Evolutionary conservation across 1,140 invertebrate species (phyloP), one percentile per base, ranked within the genome.

Genomic region (Yoshiicerus persimilis): DNA sequence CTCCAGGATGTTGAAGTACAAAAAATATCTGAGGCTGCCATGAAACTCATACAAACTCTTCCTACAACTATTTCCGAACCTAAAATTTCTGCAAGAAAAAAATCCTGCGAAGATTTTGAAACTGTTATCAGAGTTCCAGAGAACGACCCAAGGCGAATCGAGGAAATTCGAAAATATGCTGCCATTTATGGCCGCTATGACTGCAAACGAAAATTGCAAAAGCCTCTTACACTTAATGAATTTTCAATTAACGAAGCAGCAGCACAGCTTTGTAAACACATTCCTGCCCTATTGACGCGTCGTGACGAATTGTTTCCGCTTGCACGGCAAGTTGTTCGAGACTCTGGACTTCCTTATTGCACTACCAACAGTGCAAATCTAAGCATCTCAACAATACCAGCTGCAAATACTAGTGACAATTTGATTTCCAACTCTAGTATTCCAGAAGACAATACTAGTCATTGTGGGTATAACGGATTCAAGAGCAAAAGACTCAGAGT

Each of bases 171-270:
- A 91, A 98, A 98, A 92, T 99, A 97, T 92, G 96, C 98, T 20
- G 97, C 98, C 16, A 99, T 99, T 91, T 99, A 99, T 92, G 98
- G 98, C 4, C 94, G 97, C 88, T 99, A 99, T 92, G 98, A 99
- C 92, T 98, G 98, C 91, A 99, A 99, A 92, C 94, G 98, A 91
- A 97, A 98, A 91, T 96, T 97, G 1, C 97, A 98, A 92, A 99
- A 99, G 92, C 97, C 98, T 1, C 94, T 99, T 80, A 99, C 98
- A 1, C 93, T 99, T 83, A 98, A 99, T 93, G 98, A 99, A 94
- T 95, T 98, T 23, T 97, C 97, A 56, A 98, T 99, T 11, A 99
- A 99, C 93, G 98, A 99, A 92, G 98, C 98, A 0, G 97, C 98
- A 0, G 98, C 98, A 1, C 98, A 99, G 92, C 95, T 99, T 87